A percentile compares a stretch with the other conserved stretches of the same genome.
phyloP scores from a whole-genome alignment of 2,888 invertebrate genomes.

The Rhamphomyia laevipes region DNA sequence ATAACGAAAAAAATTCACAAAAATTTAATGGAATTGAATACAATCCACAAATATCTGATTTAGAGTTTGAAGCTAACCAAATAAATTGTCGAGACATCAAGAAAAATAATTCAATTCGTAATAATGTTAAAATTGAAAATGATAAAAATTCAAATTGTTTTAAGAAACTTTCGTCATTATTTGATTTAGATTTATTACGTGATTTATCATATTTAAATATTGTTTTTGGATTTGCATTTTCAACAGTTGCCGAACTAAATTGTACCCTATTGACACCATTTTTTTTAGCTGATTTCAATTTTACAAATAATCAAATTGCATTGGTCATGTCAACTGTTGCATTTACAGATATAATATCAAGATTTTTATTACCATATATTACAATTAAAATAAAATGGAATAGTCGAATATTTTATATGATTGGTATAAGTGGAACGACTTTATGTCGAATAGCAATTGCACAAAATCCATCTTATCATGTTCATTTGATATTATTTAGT shows the following conservation, averaged over 20 bases:
- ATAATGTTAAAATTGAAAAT: background rate
- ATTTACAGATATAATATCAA: conserved; percentile 46
- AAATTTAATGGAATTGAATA: too few relatives aligned
- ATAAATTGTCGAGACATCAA: too few relatives aligned
- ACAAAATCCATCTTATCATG: conserved; percentile 29
- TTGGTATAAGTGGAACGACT: conserved; percentile 50
- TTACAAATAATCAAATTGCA: conserved; percentile 42
- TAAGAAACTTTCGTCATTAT: conserved; percentile 45
- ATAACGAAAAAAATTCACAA: too few relatives aligned
- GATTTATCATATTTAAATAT: conserved; percentile 53
- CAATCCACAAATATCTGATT: too few relatives aligned
- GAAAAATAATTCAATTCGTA: conserved; percentile 14
- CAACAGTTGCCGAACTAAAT: conserved; percentile 54
- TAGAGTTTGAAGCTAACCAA: too few relatives aligned
- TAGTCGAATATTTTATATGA: conserved; percentile 50
- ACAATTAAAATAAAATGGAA: conserved; percentile 52
- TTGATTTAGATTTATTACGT: conserved; percentile 51
- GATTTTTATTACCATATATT: conserved; percentile 50
- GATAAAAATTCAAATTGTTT: background rate
- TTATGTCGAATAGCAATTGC: conserved; percentile 44
- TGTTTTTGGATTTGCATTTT: conserved; percentile 52
- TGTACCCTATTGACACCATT: conserved; percentile 56
- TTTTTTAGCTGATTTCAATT: conserved; percentile 48
- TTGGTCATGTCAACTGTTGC: conserved; percentile 51
- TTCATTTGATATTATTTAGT: conserved; percentile 37